phyloP scores from a whole-genome alignment of 2,797 vertebrate species.

The Paguma larvata region DNA sequence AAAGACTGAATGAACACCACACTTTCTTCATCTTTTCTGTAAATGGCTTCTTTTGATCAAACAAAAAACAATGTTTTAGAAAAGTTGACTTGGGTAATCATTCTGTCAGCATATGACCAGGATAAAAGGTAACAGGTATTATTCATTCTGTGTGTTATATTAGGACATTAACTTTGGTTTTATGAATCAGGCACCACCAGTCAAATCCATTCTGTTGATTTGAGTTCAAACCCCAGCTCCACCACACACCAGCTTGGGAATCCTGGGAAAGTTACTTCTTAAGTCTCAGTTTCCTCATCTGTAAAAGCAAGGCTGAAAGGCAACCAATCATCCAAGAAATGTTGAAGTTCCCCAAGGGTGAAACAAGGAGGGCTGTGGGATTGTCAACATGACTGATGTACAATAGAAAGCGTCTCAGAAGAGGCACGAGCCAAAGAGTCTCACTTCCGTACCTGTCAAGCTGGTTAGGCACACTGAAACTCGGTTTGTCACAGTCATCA shows the following conservation, averaged over 20 bases:
- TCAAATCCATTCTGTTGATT: not conserved
- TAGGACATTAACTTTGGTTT: slow-evolving; percentile 20
- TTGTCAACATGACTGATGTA: not conserved
- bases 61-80: not conserved
- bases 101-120: not conserved
- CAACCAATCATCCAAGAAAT: not conserved
- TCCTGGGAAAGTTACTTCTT: not conserved
- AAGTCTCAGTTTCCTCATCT: not conserved
- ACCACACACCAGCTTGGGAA: not conserved
- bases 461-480: not conserved
- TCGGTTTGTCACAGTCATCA: not conserved
- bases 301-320: not conserved
- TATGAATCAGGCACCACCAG: not conserved
- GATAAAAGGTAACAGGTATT: not conserved
- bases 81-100: not conserved
- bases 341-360: not conserved
- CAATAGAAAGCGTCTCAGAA: not conserved
- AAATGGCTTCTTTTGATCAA: not conserved
- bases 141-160: not conserved
- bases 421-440: not conserved
- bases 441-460: not conserved
- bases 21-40: not conserved
- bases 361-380: not conserved
- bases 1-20: not conserved
- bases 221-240: not conserved